Conservation (phyloP, 2,113 vertebrate genomes). For the Nothocercus julius region DNA sequence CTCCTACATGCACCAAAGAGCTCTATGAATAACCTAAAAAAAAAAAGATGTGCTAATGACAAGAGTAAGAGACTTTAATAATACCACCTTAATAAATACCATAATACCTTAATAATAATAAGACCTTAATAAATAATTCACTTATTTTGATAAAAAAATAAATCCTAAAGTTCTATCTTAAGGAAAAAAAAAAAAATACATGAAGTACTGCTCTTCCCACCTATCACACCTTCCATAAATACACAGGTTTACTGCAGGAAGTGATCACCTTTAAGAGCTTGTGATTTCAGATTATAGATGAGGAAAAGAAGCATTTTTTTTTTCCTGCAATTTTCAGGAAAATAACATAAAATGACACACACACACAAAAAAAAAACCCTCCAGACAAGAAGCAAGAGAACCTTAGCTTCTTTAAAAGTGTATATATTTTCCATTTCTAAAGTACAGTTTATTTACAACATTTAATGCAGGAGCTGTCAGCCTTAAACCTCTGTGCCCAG, state of each 20-base stretch:
- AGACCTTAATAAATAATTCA: background rate
- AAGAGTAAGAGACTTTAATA: background rate
- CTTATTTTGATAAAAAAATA: background rate
- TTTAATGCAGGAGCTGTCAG: background rate
- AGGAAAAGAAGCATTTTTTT: background rate
- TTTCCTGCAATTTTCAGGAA: background rate
- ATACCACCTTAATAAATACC: no score
- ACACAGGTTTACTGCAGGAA: background rate
- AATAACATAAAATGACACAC: background rate
- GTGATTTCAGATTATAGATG: background rate
- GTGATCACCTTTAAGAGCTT: background rate
- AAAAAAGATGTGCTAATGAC: background rate
- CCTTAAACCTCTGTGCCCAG: background rate
- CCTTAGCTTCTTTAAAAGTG: background rate
- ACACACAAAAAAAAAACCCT: background rate
- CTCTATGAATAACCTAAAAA: background rate
- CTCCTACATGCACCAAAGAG: background rate
- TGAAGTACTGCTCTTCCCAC: background rate
- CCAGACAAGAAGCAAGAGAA: background rate
- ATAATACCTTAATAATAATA: no score
- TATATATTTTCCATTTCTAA: background rate
- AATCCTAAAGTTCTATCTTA: background rate
- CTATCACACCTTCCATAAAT: background rate
- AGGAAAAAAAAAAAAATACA: background rate
- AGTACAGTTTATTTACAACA: background rate